Conservation (phyloP, 1,140 invertebrate species). For the Alviniconcha marisindica region DNA sequence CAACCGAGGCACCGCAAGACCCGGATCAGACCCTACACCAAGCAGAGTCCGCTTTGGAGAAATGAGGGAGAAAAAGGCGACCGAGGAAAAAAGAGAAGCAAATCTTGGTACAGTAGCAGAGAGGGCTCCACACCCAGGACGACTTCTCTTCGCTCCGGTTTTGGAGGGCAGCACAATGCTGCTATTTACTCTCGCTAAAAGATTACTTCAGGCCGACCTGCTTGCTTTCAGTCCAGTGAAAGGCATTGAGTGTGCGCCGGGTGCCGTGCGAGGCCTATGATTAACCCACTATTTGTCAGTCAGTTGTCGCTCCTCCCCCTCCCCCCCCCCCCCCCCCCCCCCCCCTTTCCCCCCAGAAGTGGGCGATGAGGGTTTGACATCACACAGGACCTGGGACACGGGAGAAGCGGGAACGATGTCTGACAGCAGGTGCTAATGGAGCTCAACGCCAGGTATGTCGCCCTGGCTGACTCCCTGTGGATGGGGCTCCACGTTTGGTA, state of each 20-base stretch:
- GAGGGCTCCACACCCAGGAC: background rate
- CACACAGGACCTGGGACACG: too few relatives aligned
- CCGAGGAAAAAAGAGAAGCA: background rate
- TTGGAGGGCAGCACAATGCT: background rate
- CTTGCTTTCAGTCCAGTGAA: slow-evolving; percentile 13
- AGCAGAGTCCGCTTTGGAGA: background rate
- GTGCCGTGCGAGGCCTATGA: slow-evolving; percentile 5
- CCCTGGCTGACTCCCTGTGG: too few relatives aligned
- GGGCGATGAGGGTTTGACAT: too few relatives aligned
- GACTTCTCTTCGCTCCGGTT: background rate
- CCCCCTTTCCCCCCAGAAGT: background rate
- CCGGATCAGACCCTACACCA: too few relatives aligned
- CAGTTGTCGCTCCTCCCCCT: slow-evolving; percentile 5
- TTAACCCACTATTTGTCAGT: slow-evolving; percentile 2
- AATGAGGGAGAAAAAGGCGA: background rate
- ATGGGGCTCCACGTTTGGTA: too few relatives aligned
- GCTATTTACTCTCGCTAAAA: slow-evolving; percentile 25
- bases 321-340: background rate
- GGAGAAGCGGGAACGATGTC: too few relatives aligned
- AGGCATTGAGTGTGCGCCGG: background rate
- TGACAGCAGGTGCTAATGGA: too few relatives aligned
- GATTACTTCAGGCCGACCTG: slow-evolving; percentile 19
- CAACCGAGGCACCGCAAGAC: too few relatives aligned
- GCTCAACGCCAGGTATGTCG: too few relatives aligned
- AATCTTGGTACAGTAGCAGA: background rate